Conservation (phyloP, 2,797 vertebrate genomes). For the Typhlichthys subterraneus region DNA sequence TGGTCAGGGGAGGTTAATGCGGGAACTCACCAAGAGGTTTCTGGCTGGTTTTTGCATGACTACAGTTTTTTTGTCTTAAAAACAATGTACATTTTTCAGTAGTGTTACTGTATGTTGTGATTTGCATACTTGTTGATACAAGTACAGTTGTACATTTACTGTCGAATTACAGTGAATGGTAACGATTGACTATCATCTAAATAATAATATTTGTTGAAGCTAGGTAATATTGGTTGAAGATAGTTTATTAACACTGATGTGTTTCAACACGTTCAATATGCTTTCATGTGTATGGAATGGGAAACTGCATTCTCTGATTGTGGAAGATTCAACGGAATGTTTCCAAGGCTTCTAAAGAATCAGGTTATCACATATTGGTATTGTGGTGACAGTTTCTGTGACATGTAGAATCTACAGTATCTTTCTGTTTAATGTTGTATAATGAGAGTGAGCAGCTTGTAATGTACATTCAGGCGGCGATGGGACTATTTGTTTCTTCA, state of each 20-base stretch:
- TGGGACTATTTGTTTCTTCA: too few species aligned
- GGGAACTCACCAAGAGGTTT: too few species aligned
- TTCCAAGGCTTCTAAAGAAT: neutral
- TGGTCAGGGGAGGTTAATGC: too few species aligned
- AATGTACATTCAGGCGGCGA: neutral
- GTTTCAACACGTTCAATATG: constrained; percentile 7
- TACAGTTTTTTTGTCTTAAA: neutral
- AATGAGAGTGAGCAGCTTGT: constrained; percentile 27
- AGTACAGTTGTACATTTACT: too few species aligned
- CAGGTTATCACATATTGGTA: neutral
- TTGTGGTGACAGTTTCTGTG: constrained; percentile 17
- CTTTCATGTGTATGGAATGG: too few species aligned
- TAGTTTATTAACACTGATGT: neutral
- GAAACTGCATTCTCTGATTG: neutral
- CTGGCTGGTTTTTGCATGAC: neutral
- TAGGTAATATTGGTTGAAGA: too few species aligned
- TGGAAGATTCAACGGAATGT: constrained; percentile 5
- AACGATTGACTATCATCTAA: neutral
- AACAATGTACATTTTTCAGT: too few species aligned
- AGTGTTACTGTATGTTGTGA: too few species aligned
- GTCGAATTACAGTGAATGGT: too few species aligned
- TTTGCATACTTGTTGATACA: too few species aligned
- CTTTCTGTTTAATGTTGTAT: neutral
- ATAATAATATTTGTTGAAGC: neutral
- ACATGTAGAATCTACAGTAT: constrained; percentile 9